These are phyloP conservation scores for Alosa alosa DNA, from an alignment of 2,113 vertebrate genomes.

Conservation along the genomic window DNA sequence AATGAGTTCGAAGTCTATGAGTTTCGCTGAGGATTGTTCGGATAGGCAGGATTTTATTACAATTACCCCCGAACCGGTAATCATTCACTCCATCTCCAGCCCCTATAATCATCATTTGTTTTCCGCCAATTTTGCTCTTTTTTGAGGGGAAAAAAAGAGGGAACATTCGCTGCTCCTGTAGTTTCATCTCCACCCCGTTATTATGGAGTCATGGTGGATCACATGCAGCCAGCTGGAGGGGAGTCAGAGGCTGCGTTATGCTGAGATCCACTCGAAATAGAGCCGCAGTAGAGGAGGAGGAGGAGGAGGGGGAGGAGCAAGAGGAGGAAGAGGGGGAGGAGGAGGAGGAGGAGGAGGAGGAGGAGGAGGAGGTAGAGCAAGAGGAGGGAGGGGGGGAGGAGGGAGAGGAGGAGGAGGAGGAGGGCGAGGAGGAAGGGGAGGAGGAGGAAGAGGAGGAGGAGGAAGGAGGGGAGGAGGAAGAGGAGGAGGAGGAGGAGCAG, in stretches of 20 bases:
- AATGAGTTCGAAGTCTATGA: conserved; percentile 23
- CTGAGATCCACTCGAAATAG: conserved; percentile 46
- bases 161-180: conserved; percentile 52
- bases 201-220: conserved; percentile 62
- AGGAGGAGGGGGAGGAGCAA: conserved; percentile 36
- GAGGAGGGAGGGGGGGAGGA: conserved; percentile 34
- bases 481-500: conserved; percentile 16
- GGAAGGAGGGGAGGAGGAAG: too few species aligned
- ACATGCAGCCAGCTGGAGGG: conserved; percentile 62
- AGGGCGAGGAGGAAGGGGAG: neutral
- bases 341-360: conserved; percentile 35
- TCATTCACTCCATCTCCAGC: conserved; percentile 47
- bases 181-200: conserved; percentile 68
- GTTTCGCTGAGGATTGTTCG: conserved; percentile 50
- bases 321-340: conserved; percentile 29
- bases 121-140: conserved; percentile 67
- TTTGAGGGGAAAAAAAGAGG: conserved; percentile 28
- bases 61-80: conserved; percentile 59
- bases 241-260: conserved; percentile 51
- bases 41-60: conserved; percentile 62
- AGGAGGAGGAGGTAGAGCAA: conserved; percentile 23
- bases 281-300: conserved; percentile 33
- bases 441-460: neutral
- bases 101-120: conserved; percentile 69
- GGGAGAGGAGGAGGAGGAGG: conserved; percentile 34